phyloP scores from a whole-genome alignment of 2,797 vertebrate species.

The Xyrichtys novacula region DNA sequence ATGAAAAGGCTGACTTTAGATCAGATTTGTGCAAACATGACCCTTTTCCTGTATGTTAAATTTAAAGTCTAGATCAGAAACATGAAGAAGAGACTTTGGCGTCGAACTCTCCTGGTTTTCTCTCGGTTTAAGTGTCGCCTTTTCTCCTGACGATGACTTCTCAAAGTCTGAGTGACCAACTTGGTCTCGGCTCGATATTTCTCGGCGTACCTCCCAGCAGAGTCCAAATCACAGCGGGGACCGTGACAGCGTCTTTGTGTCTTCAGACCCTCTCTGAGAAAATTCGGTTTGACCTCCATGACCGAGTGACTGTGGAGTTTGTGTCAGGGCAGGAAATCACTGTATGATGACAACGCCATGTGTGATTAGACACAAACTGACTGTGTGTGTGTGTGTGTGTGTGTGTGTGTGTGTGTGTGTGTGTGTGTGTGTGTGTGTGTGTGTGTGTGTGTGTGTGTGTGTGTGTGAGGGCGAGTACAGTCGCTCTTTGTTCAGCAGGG shows the following conservation, averaged over 20 bases:
- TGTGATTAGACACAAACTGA: slow-evolving; percentile 82
- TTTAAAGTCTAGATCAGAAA: too few relatives aligned
- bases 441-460: background rate
- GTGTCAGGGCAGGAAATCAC: slow-evolving; percentile 87
- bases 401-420: slow-evolving; percentile 5
- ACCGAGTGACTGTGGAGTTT: slow-evolving; percentile 80
- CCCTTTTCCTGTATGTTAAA: too few relatives aligned
- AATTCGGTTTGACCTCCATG: slow-evolving; percentile 81
- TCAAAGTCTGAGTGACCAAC: slow-evolving; percentile 14
- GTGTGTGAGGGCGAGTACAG: slow-evolving; percentile 44
- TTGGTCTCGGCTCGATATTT: slow-evolving; percentile 35
- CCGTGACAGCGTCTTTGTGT: slow-evolving; percentile 70
- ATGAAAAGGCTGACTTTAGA: too few relatives aligned
- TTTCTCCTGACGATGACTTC: background rate
- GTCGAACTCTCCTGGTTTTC: too few relatives aligned
- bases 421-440: slow-evolving; percentile 6
- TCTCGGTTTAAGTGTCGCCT: slow-evolving; percentile 3
- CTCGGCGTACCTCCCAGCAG: slow-evolving; percentile 4
- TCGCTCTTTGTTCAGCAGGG: slow-evolving; percentile 53
- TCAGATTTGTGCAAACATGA: too few relatives aligned
- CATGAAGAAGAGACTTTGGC: too few relatives aligned
- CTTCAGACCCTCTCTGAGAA: slow-evolving; percentile 53
- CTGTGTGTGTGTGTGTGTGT: slow-evolving; percentile 21
- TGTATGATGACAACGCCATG: slow-evolving; percentile 84
- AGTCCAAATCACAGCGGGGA: slow-evolving; percentile 40